phyloP scores from a whole-genome alignment of 2,797 vertebrate genomes.

The Cottoperca gobio region DNA sequence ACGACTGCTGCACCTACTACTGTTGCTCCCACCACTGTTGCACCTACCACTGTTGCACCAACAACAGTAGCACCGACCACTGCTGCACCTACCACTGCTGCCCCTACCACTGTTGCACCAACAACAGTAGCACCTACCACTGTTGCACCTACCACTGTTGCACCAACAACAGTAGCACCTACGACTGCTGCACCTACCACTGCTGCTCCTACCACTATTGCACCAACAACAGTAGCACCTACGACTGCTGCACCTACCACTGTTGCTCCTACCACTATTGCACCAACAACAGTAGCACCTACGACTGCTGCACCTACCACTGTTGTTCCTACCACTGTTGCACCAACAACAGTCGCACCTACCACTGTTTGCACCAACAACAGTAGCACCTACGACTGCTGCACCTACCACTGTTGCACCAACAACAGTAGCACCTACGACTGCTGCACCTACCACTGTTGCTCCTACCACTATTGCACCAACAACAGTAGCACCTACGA shows the following conservation, averaged over 20 bases:
- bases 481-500: neutral
- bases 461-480: neutral
- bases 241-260: neutral
- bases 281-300: neutral
- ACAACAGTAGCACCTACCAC: neutral
- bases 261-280: neutral
- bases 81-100: too few species aligned
- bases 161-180: rapidly evolving
- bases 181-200: neutral
- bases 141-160: neutral
- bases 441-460: neutral
- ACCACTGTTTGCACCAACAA: too few species aligned
- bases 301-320: neutral
- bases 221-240: neutral
- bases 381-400: neutral
- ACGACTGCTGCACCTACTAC: neutral
- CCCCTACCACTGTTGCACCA: neutral
- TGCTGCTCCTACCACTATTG: neutral
- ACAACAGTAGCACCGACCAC: neutral
- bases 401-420: neutral
- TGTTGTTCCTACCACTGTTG: neutral
- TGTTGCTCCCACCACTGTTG: neutral
- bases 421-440: neutral
- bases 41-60: neutral
- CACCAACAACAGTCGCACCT: neutral